Conservation (phyloP, 2,797 vertebrate species). For the Propithecus deckenii region DNA sequence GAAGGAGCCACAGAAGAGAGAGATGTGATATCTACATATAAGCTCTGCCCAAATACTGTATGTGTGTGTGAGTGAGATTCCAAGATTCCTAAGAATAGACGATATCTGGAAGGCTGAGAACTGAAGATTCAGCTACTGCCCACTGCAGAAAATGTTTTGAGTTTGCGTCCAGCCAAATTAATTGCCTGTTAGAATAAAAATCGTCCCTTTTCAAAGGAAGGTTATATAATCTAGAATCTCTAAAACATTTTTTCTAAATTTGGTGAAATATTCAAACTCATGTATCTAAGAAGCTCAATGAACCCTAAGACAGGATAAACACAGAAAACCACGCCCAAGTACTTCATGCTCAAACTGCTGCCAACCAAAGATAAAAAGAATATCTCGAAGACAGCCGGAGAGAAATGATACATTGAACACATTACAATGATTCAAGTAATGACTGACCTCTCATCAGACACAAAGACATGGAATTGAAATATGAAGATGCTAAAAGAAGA, state of each 20-base stretch:
- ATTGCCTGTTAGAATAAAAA: neutral
- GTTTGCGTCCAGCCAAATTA: neutral
- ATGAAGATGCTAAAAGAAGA: neutral
- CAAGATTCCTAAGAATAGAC: neutral
- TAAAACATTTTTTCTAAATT: neutral
- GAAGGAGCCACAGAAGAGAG: neutral
- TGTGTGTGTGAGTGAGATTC: neutral
- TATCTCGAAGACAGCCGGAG: neutral
- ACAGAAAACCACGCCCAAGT: neutral
- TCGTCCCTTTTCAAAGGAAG: neutral
- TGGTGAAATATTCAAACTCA: neutral
- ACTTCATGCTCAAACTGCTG: neutral
- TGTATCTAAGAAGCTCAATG: neutral
- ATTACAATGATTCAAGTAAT: neutral
- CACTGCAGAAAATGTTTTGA: neutral
- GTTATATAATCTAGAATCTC: neutral
- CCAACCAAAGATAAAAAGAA: conserved; percentile 7
- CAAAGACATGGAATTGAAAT: neutral
- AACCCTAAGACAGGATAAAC: neutral
- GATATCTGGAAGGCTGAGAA: neutral
- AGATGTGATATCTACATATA: neutral
- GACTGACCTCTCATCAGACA: neutral
- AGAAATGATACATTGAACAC: neutral
- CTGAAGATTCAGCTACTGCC: neutral
- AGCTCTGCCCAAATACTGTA: neutral